These are phyloP conservation scores for Amiota minor DNA, from an alignment of 2,888 invertebrate species.

Conservation along the genomic window DNA sequence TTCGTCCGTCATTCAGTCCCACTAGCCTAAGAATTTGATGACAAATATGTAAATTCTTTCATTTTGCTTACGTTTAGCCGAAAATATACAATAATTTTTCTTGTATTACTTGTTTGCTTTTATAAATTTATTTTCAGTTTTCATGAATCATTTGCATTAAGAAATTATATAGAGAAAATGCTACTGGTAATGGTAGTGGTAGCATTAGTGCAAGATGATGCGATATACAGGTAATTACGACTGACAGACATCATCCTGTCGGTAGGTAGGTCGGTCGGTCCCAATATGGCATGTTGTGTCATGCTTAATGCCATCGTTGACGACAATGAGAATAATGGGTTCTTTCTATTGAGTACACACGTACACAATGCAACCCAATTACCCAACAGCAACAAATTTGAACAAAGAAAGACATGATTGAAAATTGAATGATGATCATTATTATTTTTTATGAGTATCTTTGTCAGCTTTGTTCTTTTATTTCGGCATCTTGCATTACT, in stretches of 20 bases:
- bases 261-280: too few relatives aligned
- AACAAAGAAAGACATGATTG: slow-evolving; percentile 19
- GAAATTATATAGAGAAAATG: neutral
- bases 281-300: slow-evolving; percentile 4
- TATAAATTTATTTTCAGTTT: slow-evolving; percentile 6
- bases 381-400: slow-evolving; percentile 1
- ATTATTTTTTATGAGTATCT: neutral
- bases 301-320: slow-evolving; percentile 17
- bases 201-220: neutral
- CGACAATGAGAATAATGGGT: neutral
- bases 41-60: slow-evolving; percentile 25
- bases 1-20: too few relatives aligned
- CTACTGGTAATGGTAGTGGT: neutral
- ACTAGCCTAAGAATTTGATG: neutral
- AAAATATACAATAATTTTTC: slow-evolving; percentile 1
- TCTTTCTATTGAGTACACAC: neutral
- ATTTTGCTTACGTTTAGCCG: slow-evolving; percentile 8
- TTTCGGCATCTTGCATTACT: neutral
- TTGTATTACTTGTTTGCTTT: slow-evolving; percentile 2
- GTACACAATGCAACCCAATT: neutral
- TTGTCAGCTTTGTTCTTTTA: neutral
- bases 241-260: neutral
- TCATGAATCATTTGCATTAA: slow-evolving; percentile 23
- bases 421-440: slow-evolving; percentile 16
- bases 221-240: slow-evolving; percentile 22